Evolutionary conservation across 2,113 vertebrate genomes (phyloP), one percentile per base, ranked within the genome.

Genomic region (Mesembrinibis cayennensis): DNA sequence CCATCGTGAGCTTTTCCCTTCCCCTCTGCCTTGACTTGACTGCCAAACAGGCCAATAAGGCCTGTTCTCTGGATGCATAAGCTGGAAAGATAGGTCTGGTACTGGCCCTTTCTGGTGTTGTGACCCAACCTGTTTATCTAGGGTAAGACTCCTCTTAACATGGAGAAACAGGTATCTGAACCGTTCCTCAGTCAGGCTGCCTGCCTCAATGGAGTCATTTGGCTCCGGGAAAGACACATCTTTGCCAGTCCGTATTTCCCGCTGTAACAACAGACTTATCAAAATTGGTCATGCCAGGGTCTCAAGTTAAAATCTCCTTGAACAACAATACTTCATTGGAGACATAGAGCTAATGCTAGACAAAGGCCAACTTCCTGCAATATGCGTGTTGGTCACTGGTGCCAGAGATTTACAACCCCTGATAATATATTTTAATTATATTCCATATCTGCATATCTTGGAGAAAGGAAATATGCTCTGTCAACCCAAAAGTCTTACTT

Each of bases 401-500:
- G 95, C 97, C 94, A 97, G 97, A 97, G 94, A 95, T 97, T 91
- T 95, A 77, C 91, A 94, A 80, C 94, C 82, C 86, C 95, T 95
- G 97, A 97, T 97, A 95, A 77, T 96, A 70, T 89, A 95, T 95
- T 97, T 95, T 93, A 96, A 97, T 96, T 95, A 93, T 96, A 82
- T 93, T 95, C 67, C 58, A 40, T 97, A 93, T 96, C 89, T 95
- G 66, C 26, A 2, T 95, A 90, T 96, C 91, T 96, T 83, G 73
- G 93, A 95, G 91, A 96, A 96, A 95, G 91, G 93, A 97, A 97
- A 90, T 88, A 81, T 1, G 50, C 21, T 97, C 87, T 93, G 87
- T 97, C 95, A 93, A 93, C 84, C 78, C 78, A 49, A 78, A 95
- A 91, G 42, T 94, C 84, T 86, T 96, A 74, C 70, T 96, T 89